Conservation (phyloP, 2,888 invertebrate species). For the Athrips mouffetella region DNA sequence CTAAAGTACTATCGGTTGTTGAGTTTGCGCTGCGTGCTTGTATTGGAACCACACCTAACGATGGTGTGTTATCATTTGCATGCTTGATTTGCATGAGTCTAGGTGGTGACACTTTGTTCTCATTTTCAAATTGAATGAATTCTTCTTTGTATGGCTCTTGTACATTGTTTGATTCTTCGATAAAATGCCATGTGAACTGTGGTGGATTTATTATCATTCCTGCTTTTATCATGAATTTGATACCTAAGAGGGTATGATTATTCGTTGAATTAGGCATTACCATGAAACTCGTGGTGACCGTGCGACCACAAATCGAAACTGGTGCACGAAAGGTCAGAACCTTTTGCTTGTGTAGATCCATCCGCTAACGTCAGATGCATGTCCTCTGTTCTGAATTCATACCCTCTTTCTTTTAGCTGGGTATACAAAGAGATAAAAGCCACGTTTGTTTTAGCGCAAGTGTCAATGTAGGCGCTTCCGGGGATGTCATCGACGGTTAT, state of each 20-base stretch:
- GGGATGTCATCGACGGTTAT: conserved; percentile 6
- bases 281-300: conserved; percentile 22
- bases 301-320: conserved; percentile 1
- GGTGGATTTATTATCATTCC: conserved; percentile 4
- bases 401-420: conserved; percentile 11
- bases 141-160: not conserved
- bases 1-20: no score
- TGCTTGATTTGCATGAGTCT: no score
- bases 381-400: conserved; percentile 2
- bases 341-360: not conserved
- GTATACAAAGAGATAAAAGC: conserved; percentile 19
- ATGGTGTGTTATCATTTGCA: not conserved
- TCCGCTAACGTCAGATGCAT: conserved; percentile 9
- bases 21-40: no score
- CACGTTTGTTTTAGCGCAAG: conserved; percentile 21
- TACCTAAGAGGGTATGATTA: conserved; percentile 25
- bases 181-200: conserved; percentile 5
- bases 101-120: not conserved
- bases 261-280: conserved; percentile 25
- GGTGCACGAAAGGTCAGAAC: not conserved
- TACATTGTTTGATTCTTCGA: not conserved
- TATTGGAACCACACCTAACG: not conserved
- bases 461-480: conserved; percentile 19
- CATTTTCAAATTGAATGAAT: not conserved
- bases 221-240: not conserved